These are phyloP conservation scores for Stigmatopora argus DNA, from an alignment of 2,113 vertebrate genomes.

Conservation along the genomic window DNA sequence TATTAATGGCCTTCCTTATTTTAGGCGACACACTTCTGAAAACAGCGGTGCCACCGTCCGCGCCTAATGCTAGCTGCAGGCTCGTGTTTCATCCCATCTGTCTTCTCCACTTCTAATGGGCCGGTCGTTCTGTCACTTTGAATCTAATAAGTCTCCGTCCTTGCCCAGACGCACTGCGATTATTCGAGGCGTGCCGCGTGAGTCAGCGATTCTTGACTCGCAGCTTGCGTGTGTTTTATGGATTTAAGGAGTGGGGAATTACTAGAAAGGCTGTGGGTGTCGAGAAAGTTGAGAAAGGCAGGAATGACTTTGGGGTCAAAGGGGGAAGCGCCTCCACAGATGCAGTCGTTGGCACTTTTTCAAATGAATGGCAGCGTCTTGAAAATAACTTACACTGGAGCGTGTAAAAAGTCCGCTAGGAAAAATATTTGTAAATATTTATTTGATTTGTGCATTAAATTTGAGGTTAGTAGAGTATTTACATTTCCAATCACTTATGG, in stretches of 20 bases:
- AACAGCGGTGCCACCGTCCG: constrained; percentile 61
- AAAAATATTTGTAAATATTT: too few relatives aligned
- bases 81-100: constrained; percentile 65
- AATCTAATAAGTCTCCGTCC: not conserved
- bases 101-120: constrained; percentile 58
- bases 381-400: too few relatives aligned
- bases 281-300: constrained; percentile 4
- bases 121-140: constrained; percentile 25
- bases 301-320: not conserved
- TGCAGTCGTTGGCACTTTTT: too few relatives aligned
- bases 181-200: constrained; percentile 12
- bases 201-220: not conserved
- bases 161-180: constrained; percentile 10
- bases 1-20: constrained; percentile 70
- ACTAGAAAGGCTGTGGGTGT: constrained; percentile 9
- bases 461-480: too few relatives aligned
- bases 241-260: not conserved
- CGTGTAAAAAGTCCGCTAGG: too few relatives aligned
- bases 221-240: not conserved
- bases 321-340: too few relatives aligned
- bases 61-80: constrained; percentile 48
- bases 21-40: constrained; percentile 62
- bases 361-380: too few relatives aligned
- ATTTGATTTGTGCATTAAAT: too few relatives aligned
- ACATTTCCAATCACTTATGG: too few relatives aligned